Percentiles rank a stretch among this genome's conserved stretches.
These are phyloP conservation scores for Halictus rubicundus DNA, from an alignment of 1,140 invertebrate species.

Conservation along the genomic window DNA sequence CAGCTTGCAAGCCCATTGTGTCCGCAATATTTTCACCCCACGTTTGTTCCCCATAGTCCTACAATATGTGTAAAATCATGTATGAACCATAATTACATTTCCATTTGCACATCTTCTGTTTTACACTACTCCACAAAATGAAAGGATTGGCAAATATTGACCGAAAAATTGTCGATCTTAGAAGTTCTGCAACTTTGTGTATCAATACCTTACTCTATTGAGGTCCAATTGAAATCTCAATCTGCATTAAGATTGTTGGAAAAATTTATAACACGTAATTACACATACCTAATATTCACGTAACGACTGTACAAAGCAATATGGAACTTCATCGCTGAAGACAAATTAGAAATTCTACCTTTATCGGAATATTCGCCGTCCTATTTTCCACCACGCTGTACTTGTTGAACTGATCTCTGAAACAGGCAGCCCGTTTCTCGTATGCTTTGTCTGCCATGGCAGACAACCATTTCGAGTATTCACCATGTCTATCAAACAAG, in stretches of 20 bases:
- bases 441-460: constrained; percentile 25
- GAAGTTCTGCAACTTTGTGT: too few relatives aligned
- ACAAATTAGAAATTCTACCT: background rate
- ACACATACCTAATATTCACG: too few relatives aligned
- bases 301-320: background rate
- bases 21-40: constrained; percentile 47
- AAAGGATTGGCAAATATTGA: too few relatives aligned
- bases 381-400: constrained; percentile 15
- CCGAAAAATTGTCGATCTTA: too few relatives aligned
- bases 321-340: background rate
- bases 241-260: too few relatives aligned
- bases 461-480: constrained; percentile 10
- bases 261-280: too few relatives aligned
- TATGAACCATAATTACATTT: too few relatives aligned
- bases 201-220: too few relatives aligned
- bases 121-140: too few relatives aligned
- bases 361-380: background rate
- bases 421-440: constrained; percentile 18
- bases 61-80: background rate
- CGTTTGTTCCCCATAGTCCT: constrained; percentile 36
- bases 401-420: constrained; percentile 32
- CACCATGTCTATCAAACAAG: constrained; percentile 10
- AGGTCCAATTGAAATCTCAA: too few relatives aligned
- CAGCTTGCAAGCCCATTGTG: constrained; percentile 38
- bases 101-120: too few relatives aligned